These are phyloP conservation scores for Archocentrus centrarchus DNA, from an alignment of 2,113 vertebrate species.

Conservation along the genomic window DNA sequence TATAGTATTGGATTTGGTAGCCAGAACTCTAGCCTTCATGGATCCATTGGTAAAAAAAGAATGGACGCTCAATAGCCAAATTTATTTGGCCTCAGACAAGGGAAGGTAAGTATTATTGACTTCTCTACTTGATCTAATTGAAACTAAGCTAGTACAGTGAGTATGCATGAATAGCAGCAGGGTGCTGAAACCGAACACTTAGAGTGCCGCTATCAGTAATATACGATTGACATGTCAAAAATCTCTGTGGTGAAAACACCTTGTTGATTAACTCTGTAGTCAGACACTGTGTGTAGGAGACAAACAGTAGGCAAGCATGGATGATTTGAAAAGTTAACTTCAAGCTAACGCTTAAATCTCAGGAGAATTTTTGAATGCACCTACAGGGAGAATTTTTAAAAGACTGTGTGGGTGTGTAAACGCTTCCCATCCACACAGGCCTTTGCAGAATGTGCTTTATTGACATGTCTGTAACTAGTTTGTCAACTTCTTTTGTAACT, in stretches of 20 bases:
- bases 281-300: neutral
- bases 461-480: neutral
- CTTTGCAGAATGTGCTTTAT: neutral
- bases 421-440: neutral
- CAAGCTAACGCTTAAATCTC: constrained; percentile 12
- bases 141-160: neutral
- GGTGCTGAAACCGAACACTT: neutral
- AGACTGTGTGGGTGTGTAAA: constrained; percentile 10
- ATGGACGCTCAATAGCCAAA: neutral
- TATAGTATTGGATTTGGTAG: neutral
- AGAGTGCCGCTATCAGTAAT: neutral
- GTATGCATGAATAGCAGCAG: neutral
- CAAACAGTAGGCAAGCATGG: neutral
- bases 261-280: neutral
- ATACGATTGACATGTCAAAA: neutral
- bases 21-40: neutral
- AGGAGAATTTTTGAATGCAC: constrained; percentile 1
- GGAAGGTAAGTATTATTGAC: neutral
- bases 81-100: neutral
- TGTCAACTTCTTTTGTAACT: neutral
- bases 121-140: neutral
- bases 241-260: neutral
- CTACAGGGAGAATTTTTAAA: constrained; percentile 9
- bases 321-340: neutral
- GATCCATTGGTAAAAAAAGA: neutral